Evolutionary conservation across 2,113 vertebrate species (phyloP), one percentile per base, ranked within the genome.

Genomic region (Equus quagga): DNA sequence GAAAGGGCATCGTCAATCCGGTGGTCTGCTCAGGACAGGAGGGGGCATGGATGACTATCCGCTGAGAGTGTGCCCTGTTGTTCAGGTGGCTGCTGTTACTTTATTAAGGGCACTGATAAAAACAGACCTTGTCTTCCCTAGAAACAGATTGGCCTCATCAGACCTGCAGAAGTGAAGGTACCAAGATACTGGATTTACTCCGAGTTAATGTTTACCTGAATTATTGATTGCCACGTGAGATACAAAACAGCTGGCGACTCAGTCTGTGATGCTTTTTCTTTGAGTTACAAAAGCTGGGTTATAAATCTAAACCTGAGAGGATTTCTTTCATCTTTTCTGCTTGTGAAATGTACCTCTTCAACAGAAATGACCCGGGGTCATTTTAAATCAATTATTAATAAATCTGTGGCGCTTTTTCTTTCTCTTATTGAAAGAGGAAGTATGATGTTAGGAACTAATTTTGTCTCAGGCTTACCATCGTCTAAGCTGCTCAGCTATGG

Each of bases 351-450:
- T 36, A 90, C 49, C 90, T 96, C 87, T 97, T 96, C 95, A 80
- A 80, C 7, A 64, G 84, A 95, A 92, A 17, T 1, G 13, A 97
- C 73, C 82, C 44, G 28, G 24, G 87, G 92, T 98, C 91, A 96
- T 41, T 94, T 92, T 44, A 95, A 98, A 96, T 97, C 97, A 96
- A 94, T 97, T 96, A 90, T 62, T 64, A 95, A 94, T 91, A 95
- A 91, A 89, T 72, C 78, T 54, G 33, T 54, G 78, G 18, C 67
- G 62, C 7, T 54, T 90, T 89, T 95, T 69, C 36, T 91, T 96
- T 91, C 49, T 91, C 49, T 95, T 33, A 70, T 24, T 70, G 72
- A 91, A 97, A 97, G 83, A 73, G 33, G 96, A 92, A 44, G 17
- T 79, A 18, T 12, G 12, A 49, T 67, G 64, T 49, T 60, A 95